Conservation (phyloP, 2,888 invertebrate genomes). For the Eupithecia centaureata region DNA sequence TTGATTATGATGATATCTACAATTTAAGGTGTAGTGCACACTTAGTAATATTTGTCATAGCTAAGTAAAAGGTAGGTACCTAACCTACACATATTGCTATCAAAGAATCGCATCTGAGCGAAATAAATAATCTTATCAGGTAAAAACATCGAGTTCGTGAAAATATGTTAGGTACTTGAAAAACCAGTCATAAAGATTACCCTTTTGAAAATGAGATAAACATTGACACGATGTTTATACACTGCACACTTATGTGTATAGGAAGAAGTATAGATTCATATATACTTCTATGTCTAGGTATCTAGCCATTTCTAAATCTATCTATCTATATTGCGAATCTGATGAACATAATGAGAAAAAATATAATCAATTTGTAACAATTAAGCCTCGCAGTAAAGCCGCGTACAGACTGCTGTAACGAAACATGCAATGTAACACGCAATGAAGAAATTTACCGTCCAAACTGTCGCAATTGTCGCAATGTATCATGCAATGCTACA, state of each 20-base stretch:
- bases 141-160: neutral
- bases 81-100: neutral
- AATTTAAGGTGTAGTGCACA: neutral
- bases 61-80: too few species aligned
- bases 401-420: too few species aligned
- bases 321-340: too few species aligned
- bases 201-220: neutral
- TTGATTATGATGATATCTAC: neutral
- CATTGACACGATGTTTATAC: neutral
- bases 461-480: too few species aligned
- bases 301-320: too few species aligned
- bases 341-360: too few species aligned
- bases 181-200: neutral
- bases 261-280: neutral
- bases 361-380: too few species aligned
- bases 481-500: too few species aligned
- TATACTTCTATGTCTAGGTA: neutral
- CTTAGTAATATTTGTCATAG: neutral
- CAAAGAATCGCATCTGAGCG: neutral
- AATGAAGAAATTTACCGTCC: too few species aligned
- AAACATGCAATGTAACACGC: too few species aligned
- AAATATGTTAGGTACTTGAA: neutral
- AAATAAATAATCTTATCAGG: slow-evolving; percentile 2
- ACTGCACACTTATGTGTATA: neutral
- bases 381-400: neutral